Percentiles rank a stretch among this genome's conserved stretches.
Conservation (phyloP, 2,113 vertebrate species). For the Prinia subflava region DNA sequence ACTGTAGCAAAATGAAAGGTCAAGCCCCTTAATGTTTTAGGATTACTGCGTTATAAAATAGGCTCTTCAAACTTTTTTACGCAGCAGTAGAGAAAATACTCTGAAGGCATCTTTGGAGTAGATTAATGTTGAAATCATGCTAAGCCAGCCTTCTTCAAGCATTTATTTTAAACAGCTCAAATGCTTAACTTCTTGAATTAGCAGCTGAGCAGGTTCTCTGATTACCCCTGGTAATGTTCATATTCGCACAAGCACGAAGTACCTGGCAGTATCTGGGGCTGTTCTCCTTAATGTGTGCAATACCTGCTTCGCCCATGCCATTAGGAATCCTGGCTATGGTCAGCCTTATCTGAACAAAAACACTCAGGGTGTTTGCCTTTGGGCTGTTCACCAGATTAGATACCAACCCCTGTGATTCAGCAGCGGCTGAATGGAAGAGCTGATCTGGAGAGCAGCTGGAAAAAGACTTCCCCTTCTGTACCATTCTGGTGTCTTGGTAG, state of each 20-base stretch:
- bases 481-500: not conserved
- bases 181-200: constrained; percentile 15
- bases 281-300: not conserved
- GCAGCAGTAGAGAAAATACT: not conserved
- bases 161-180: constrained; percentile 4
- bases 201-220: not conserved
- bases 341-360: not conserved
- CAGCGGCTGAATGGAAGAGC: not conserved
- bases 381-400: not conserved
- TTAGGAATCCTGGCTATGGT: not conserved
- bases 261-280: not conserved
- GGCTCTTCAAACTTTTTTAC: not conserved
- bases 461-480: not conserved
- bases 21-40: not conserved
- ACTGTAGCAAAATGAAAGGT: not conserved
- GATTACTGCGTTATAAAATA: not conserved
- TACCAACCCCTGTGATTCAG: not conserved
- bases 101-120: not conserved
- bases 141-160: constrained; percentile 10
- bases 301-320: not conserved
- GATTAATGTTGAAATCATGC: constrained; percentile 32
- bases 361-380: not conserved
- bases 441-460: not conserved
- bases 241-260: not conserved
- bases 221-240: not conserved